Percentiles rank a stretch among this genome's conserved stretches.
phyloP scores from a whole-genome alignment of 2,888 invertebrate species.

The Melikaiella ostensackeni region DNA sequence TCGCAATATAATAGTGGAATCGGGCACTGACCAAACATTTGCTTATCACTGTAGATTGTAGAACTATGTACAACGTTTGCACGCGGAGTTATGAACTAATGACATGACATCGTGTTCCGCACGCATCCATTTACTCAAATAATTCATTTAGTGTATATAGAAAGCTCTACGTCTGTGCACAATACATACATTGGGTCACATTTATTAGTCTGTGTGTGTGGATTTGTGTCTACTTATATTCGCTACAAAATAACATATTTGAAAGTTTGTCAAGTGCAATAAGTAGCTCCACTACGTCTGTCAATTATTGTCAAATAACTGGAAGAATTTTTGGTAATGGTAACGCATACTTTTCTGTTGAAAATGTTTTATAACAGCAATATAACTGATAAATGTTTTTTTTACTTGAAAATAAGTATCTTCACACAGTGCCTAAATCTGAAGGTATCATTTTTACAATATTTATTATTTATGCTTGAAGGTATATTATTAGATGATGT shows the following conservation, averaged over 20 bases:
- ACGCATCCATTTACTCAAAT: constrained; percentile 36
- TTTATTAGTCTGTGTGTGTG: background rate
- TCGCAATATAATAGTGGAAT: constrained; percentile 32
- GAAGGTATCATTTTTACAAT: too few species aligned
- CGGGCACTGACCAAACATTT: constrained; percentile 45
- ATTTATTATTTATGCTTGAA: background rate
- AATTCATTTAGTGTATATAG: constrained; percentile 18
- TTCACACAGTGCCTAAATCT: too few species aligned
- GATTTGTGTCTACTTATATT: background rate
- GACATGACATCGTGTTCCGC: constrained; percentile 44
- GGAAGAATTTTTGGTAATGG: background rate
- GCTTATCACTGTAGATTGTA: constrained; percentile 46
- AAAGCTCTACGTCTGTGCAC: constrained; percentile 8
- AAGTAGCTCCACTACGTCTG: background rate
- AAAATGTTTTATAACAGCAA: background rate
- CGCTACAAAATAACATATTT: background rate
- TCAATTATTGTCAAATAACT: too few species aligned
- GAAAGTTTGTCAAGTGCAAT: background rate
- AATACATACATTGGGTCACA: background rate
- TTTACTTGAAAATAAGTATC: background rate
- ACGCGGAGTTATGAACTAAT: constrained; percentile 45
- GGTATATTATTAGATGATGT: background rate
- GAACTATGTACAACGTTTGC: constrained; percentile 46
- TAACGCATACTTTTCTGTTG: background rate
- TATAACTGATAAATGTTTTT: background rate